Base-by-base conservation (phyloP, 2,113 vertebrate genomes). In the Thryonomys swinderianus region DNA sequence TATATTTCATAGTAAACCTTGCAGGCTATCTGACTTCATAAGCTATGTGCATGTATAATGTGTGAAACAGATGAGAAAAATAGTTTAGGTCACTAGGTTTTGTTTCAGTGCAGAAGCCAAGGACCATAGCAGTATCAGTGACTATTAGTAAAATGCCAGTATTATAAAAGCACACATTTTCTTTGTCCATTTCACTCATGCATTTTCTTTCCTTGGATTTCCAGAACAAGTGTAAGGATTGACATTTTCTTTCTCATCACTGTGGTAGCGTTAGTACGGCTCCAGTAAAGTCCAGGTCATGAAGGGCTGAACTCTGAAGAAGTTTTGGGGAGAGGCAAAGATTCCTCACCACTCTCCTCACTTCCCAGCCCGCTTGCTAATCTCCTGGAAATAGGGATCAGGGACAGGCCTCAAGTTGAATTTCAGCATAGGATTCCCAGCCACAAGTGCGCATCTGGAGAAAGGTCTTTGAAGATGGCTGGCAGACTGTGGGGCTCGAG, bases 221-320 rank as follows among this genome's bases (percentile, higher is more conserved):
- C 76, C 94, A 42, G 92, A 81, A 66, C 42, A 91, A 93, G 16
- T 85, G 27, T 85, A 82, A 86, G 42, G 40, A 81, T 37, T 92
- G 90, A 82, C 55, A 37, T 95, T 97, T 96, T 92, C 81, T 95
- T 81, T 88, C 66, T 96, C 76, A 91, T 89, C 90, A 82, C 81
- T 79, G 64, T 51, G 64, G 78, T 79, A 88, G 66, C 89, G 93
- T 86, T 94, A 95, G 95, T 92, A 53, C 85, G 74, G 1, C 78
- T 61, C 64, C 89, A 85, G 62, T 82, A 51, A 62, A 93, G 90
- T 85, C 83, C 83, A 82, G 69, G 80, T 93, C 88, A 92, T 91
- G 76, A 96, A 83, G 93, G 78, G 55, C 34, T 94, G 84, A 91
- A 82, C 45, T 88, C 81, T 92, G 34, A 81, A 96, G 90, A 85